Base-by-base conservation (phyloP, 2,888 invertebrate species). In the Pardosa pseudoannulata region DNA sequence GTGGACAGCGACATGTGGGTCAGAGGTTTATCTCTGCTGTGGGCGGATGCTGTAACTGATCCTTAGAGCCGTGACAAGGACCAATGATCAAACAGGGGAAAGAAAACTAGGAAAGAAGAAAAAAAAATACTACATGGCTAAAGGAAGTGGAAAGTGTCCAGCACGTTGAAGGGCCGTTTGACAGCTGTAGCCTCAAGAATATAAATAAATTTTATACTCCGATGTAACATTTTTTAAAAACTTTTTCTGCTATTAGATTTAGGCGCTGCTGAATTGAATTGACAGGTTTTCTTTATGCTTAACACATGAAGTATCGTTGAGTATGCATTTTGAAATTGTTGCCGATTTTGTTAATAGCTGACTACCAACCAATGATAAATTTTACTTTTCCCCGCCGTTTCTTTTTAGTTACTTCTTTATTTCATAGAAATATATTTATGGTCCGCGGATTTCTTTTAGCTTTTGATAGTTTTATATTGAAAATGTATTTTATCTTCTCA, bases 1-100 rank as follows among this genome's bases (percentile, higher is more conserved):
- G 56, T 56, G 56, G 56, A 56, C 56, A 56, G 56, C 3, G 56
- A 56, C 56, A 56, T 56, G 56, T 23, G 23, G 23, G 23, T 56
- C 56, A 23, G 56, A 56, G 56, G 56, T 56, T 56, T 56, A 56
- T 56, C 56, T 56, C 56, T 56, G 23, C 56, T 23, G 56, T 56
- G 56, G 56, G 56, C 56, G 56, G 56, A 56, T 23, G 23, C 56
- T 56, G 56, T 23, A 56, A 56, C 56, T 56, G 56, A 56, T 56
- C 56, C 56, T 56, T 56, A 23, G 23, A 56, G 19, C 23, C 23
- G 56, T 56, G 56, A 56, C 56, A 56, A 56, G 56, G 56, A 23
- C 56, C 56, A 23, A 56, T 56, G 56, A 56, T 56, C 56, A 56
- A 56, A 56, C 23, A 36, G 11, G 56, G 16, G 56, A 11, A 23